Evolutionary conservation across 2,113 vertebrate species (phyloP).

Genomic region (Platysternon megacephalum): DNA sequence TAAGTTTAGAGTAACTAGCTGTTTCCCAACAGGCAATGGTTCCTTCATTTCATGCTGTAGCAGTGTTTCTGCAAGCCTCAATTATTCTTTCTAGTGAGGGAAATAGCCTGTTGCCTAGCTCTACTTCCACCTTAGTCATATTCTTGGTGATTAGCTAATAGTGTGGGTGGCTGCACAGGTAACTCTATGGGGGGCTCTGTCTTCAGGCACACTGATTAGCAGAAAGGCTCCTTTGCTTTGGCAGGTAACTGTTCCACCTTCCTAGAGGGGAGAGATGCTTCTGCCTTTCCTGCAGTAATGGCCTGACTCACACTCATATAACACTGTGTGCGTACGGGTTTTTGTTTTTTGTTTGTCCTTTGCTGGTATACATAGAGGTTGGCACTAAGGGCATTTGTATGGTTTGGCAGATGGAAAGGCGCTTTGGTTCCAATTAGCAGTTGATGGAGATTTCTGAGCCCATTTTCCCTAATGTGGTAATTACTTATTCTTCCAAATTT

Average conservation of each 20-base stretch:
- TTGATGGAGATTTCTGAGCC: constrained; percentile 55
- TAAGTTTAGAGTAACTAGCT: not conserved
- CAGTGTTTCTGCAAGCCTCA: not conserved
- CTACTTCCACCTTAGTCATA: not conserved
- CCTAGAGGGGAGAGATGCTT: not conserved
- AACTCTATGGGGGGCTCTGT: not conserved
- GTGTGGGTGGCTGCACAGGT: not conserved
- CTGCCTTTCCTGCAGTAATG: not conserved
- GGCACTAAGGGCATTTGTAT: constrained; percentile 18
- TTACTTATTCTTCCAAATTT: constrained; percentile 68
- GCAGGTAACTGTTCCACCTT: not conserved
- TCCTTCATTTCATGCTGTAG: not conserved
- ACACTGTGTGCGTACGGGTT: not conserved
- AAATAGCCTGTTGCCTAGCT: not conserved
- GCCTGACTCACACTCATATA: not conserved
- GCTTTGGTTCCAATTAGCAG: constrained; percentile 54
- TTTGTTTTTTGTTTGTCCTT: not conserved
- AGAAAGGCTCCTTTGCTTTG: not conserved
- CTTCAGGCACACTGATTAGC: not conserved
- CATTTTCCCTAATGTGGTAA: constrained; percentile 66
- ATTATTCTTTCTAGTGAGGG: not conserved
- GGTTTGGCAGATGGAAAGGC: constrained; percentile 37
- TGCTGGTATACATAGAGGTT: not conserved
- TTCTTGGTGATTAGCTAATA: not conserved
- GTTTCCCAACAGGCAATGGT: not conserved